These are phyloP conservation scores for Caenorhabditis doughertyi DNA, from an alignment of 2,888 invertebrate genomes.

Conservation along the genomic window DNA sequence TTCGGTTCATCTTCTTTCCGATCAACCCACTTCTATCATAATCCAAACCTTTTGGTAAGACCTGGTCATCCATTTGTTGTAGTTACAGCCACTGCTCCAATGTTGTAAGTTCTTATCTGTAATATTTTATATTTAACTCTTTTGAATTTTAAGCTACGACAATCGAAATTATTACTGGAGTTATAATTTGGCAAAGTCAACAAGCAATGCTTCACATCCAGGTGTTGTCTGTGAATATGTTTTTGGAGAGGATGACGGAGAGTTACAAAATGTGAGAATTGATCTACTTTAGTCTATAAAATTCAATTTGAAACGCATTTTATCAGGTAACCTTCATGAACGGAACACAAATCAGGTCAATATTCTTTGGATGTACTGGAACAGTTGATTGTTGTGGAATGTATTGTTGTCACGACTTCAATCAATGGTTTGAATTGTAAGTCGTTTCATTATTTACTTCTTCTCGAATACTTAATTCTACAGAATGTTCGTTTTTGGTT, in stretches of 20 bases:
- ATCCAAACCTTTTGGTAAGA: not conserved
- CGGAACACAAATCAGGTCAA: slow-evolving; percentile 20
- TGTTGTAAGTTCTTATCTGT: slow-evolving; percentile 28
- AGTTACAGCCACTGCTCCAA: slow-evolving; percentile 20
- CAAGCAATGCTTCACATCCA: not conserved
- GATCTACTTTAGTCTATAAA: too few relatives aligned
- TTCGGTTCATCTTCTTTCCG: slow-evolving; percentile 37
- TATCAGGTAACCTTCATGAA: slow-evolving; percentile 33
- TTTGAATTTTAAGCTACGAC: slow-evolving; percentile 39
- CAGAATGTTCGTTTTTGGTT: slow-evolving; percentile 46
- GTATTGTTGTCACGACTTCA: slow-evolving; percentile 48
- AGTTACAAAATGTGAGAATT: slow-evolving; percentile 29
- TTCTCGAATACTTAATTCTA: not conserved
- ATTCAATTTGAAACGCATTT: not conserved
- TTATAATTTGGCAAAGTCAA: slow-evolving; percentile 21
- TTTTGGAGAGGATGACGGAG: slow-evolving; percentile 49
- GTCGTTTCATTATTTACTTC: not conserved
- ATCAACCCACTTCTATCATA: slow-evolving; percentile 7
- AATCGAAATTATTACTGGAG: slow-evolving; percentile 51
- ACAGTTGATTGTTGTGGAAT: slow-evolving; percentile 50
- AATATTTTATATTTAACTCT: not conserved
- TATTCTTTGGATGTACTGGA: slow-evolving; percentile 39
- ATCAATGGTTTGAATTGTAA: slow-evolving; percentile 49
- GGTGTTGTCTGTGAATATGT: slow-evolving; percentile 46
- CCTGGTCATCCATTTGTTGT: slow-evolving; percentile 49